phyloP scores from a whole-genome alignment of 1,140 invertebrate genomes.

The Aradophagus sp. region DNA sequence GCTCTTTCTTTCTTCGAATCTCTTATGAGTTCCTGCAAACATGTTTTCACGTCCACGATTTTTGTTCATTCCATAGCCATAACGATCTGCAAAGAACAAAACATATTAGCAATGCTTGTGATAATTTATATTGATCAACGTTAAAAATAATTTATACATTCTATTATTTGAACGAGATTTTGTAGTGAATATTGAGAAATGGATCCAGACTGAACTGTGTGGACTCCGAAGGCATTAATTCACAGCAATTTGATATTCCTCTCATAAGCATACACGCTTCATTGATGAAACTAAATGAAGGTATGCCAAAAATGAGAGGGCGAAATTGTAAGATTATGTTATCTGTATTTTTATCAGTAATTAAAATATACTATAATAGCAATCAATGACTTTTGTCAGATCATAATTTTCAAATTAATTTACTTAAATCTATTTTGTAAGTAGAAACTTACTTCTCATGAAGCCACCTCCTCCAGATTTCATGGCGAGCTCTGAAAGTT shows the following conservation, averaged over 20 bases:
- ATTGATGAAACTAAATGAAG: constrained; percentile 77
- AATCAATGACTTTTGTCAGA: too few species aligned
- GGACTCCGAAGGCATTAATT: constrained; percentile 85
- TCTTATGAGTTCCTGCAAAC: constrained; percentile 32
- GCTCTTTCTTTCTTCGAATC: constrained; percentile 38
- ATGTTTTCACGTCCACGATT: constrained; percentile 42
- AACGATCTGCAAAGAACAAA: constrained; percentile 39
- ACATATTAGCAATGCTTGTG: constrained; percentile 1
- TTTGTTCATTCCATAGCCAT: constrained; percentile 26
- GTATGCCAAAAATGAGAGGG: constrained; percentile 77
- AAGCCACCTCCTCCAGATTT: constrained; percentile 57
- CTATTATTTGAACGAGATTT: too few species aligned
- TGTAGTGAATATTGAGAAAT: constrained; percentile 82
- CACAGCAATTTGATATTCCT: constrained; percentile 77
- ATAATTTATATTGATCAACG: too few species aligned
- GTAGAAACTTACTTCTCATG: constrained; percentile 67
- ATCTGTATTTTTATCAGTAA: neutral
- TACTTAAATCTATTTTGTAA: too few species aligned
- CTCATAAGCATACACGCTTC: constrained; percentile 83
- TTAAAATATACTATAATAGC: too few species aligned
- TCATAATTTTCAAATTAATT: too few species aligned
- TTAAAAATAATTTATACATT: too few species aligned
- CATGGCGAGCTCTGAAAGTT: constrained; percentile 75
- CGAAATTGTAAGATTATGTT: constrained; percentile 9
- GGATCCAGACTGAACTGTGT: constrained; percentile 81